phyloP scores from a whole-genome alignment of 2,888 invertebrate species.

The Leucoma salicis region DNA sequence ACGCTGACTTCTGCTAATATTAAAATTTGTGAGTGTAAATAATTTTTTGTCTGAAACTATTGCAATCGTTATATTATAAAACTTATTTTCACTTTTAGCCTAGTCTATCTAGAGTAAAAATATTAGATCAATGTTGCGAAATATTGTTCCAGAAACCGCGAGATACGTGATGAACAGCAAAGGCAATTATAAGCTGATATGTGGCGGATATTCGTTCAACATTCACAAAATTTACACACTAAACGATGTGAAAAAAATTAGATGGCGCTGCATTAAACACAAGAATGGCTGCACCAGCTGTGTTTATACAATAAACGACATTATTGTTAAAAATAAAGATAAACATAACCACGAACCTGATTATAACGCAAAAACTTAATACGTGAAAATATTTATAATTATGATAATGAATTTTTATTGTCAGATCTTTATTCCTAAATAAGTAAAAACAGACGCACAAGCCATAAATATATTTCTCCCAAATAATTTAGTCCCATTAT shows the following conservation, averaged over 20 bases:
- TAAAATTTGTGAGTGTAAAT: not conserved
- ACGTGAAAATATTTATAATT: too few relatives aligned
- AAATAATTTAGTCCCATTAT: too few relatives aligned
- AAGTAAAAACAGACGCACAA: too few relatives aligned
- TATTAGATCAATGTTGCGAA: too few relatives aligned
- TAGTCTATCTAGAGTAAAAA: too few relatives aligned
- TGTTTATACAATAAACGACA: constrained; percentile 11
- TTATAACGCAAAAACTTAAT: too few relatives aligned
- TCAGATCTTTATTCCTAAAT: too few relatives aligned
- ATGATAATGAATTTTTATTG: too few relatives aligned
- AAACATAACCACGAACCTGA: constrained; percentile 19
- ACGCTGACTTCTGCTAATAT: not conserved
- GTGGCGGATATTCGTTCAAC: constrained; percentile 19
- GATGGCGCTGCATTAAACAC: constrained; percentile 26
- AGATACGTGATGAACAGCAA: constrained; percentile 13
- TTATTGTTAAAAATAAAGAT: constrained; percentile 1
- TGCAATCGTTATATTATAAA: too few relatives aligned
- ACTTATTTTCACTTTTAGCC: too few relatives aligned
- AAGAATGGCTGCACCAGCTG: constrained; percentile 18
- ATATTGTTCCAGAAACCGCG: constrained; percentile 11
- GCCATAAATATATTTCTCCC: too few relatives aligned
- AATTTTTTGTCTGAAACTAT: not conserved
- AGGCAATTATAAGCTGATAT: constrained; percentile 18
- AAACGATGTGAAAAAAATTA: constrained; percentile 10
- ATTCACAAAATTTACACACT: constrained; percentile 4